A percentile compares a stretch with the other conserved stretches of the same genome.
Evolutionary conservation across 1,140 invertebrate species (phyloP).

Genomic region (Drosophila subobscura): DNA sequence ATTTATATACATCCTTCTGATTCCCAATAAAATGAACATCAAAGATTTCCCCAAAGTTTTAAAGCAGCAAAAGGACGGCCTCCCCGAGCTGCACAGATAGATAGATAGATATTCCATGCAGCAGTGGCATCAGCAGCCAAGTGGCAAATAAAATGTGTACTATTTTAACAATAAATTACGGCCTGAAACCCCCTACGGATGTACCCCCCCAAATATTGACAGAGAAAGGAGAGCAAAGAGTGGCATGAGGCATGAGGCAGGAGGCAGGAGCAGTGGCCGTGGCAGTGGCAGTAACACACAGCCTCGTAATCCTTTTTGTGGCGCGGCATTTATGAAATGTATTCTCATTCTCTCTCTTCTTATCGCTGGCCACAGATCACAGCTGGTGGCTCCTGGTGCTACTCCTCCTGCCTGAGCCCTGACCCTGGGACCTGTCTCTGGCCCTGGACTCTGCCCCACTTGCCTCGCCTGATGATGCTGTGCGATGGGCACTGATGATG

Average conservation of each 20-base stretch:
- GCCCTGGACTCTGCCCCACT: slow-evolving; percentile 24
- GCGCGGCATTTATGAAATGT: slow-evolving; percentile 75
- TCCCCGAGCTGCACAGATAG: too few relatives aligned
- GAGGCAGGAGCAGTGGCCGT: slow-evolving; percentile 1
- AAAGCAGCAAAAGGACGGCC: too few relatives aligned
- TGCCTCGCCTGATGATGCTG: slow-evolving; percentile 1
- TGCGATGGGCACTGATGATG: slow-evolving; percentile 42
- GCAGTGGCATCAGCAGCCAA: too few relatives aligned
- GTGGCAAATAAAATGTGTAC: too few relatives aligned
- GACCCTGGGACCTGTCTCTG: too few relatives aligned
- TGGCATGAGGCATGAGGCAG: neutral
- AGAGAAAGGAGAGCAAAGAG: neutral
- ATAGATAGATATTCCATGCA: too few relatives aligned
- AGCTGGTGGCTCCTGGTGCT: slow-evolving; percentile 37
- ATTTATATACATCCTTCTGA: too few relatives aligned
- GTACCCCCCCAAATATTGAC: too few relatives aligned
- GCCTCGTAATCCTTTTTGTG: slow-evolving; percentile 74
- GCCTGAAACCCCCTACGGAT: too few relatives aligned
- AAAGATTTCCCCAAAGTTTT: too few relatives aligned
- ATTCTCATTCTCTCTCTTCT: slow-evolving; percentile 40
- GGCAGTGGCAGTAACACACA: slow-evolving; percentile 45
- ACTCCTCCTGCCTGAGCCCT: neutral
- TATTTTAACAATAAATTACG: too few relatives aligned
- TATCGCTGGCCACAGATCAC: slow-evolving; percentile 70
- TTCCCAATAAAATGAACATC: too few relatives aligned